phyloP scores from a whole-genome alignment of 1,140 invertebrate genomes.

The Ips nitidus region DNA sequence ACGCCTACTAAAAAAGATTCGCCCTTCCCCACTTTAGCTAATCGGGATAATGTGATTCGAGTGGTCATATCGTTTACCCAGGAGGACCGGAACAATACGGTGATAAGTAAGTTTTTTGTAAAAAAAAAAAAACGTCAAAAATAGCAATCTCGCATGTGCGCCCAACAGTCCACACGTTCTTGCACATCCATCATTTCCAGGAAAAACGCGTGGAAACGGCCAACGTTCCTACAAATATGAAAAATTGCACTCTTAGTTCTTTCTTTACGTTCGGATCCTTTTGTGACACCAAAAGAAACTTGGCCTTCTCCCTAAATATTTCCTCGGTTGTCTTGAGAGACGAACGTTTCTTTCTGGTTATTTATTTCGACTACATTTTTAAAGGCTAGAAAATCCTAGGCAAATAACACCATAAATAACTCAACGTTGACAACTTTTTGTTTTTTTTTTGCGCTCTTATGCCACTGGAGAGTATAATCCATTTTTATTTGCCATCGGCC shows the following conservation, averaged over 20 bases:
- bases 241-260: not conserved
- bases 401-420: not conserved
- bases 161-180: not conserved
- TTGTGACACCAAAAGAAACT: not conserved
- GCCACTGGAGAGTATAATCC: constrained; percentile 2
- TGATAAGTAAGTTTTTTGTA: constrained; percentile 37
- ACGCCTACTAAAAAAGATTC: constrained; percentile 69
- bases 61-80: constrained; percentile 72
- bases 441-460: constrained; percentile 5
- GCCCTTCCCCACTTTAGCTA: constrained; percentile 76
- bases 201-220: not conserved
- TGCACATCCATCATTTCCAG: not conserved
- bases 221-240: constrained; percentile 3
- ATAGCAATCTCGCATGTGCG: too few relatives aligned
- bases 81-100: constrained; percentile 44
- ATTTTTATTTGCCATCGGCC: constrained; percentile 8
- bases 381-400: not conserved
- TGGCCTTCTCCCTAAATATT: not conserved
- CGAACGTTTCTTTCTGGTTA: not conserved
- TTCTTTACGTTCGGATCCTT: not conserved
- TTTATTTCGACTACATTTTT: not conserved
- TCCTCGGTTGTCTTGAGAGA: not conserved
- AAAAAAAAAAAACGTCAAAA: too few relatives aligned
- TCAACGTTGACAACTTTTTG: not conserved
- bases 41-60: constrained; percentile 78